Evolutionary conservation across 2,888 invertebrate species (phyloP).

Genomic region (Calameuta idolon): DNA sequence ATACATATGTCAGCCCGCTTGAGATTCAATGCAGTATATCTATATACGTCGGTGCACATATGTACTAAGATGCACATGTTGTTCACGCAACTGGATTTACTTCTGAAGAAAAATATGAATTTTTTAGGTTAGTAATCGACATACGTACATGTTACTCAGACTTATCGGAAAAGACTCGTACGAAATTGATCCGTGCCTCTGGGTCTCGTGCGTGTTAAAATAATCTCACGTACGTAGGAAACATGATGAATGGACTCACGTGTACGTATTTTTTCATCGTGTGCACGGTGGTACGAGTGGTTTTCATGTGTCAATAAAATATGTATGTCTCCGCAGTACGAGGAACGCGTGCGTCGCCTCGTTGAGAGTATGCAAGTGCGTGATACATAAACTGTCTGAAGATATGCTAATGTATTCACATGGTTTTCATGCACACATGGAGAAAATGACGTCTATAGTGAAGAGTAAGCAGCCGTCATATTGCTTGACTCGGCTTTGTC

Average conservation of each 20-base stretch:
- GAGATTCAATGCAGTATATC: background rate
- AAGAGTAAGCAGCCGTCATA: conserved; percentile 18
- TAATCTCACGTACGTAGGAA: background rate
- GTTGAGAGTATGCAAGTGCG: conserved; percentile 1
- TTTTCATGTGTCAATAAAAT: background rate
- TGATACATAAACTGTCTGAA: conserved; percentile 12
- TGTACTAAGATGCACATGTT: background rate
- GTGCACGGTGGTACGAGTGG: background rate
- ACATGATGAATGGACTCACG: background rate
- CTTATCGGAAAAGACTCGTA: background rate
- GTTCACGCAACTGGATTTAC: background rate
- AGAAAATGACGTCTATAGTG: background rate
- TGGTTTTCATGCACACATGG: background rate
- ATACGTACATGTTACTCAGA: background rate
- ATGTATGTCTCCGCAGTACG: background rate
- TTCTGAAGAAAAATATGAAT: no score
- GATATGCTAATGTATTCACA: background rate
- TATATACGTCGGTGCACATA: background rate
- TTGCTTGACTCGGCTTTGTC: conserved; percentile 23
- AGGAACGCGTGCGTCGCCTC: background rate
- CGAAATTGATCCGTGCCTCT: background rate
- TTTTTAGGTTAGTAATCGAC: background rate
- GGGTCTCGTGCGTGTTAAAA: background rate
- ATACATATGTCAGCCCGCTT: background rate
- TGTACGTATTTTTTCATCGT: background rate